A percentile compares a stretch with the other conserved stretches of the same genome.
Evolutionary conservation across 2,113 vertebrate species (phyloP).

Genomic region (Jaculus jaculus): DNA sequence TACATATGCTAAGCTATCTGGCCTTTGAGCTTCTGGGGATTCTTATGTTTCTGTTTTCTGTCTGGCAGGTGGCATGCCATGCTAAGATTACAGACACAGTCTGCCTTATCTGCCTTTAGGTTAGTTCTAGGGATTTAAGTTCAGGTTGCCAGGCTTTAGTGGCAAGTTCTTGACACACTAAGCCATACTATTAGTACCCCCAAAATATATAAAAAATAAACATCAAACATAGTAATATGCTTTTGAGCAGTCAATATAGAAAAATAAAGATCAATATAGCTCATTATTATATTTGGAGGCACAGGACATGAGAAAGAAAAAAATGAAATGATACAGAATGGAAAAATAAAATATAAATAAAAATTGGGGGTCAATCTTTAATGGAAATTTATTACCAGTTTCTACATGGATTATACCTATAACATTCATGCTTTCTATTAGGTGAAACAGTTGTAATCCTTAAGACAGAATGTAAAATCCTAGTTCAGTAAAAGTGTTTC

Average conservation of each 20-base stretch:
- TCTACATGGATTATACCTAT: not conserved
- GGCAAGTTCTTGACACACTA: too few relatives aligned
- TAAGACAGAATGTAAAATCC: conserved; percentile 43
- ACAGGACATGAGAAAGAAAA: not conserved
- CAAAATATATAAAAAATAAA: not conserved
- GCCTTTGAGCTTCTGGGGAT: too few relatives aligned
- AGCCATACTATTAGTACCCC: too few relatives aligned
- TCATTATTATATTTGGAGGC: not conserved
- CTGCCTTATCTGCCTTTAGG: too few relatives aligned
- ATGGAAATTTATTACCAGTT: not conserved
- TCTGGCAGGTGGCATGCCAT: too few relatives aligned
- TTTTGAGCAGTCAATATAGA: not conserved
- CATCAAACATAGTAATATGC: not conserved
- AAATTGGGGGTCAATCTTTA: not conserved
- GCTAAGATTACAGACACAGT: too few relatives aligned
- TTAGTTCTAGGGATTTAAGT: too few relatives aligned
- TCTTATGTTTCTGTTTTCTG: too few relatives aligned
- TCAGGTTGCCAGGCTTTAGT: too few relatives aligned
- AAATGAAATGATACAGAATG: not conserved
- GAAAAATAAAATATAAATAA: not conserved
- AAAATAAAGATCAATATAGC: not conserved
- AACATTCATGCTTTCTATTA: not conserved
- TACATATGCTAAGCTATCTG: too few relatives aligned
- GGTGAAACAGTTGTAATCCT: conserved; percentile 1
- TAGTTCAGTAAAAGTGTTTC: not conserved